Base-by-base conservation (phyloP, 2,888 invertebrate species). In the Gastracanthus pulcherrimus region DNA sequence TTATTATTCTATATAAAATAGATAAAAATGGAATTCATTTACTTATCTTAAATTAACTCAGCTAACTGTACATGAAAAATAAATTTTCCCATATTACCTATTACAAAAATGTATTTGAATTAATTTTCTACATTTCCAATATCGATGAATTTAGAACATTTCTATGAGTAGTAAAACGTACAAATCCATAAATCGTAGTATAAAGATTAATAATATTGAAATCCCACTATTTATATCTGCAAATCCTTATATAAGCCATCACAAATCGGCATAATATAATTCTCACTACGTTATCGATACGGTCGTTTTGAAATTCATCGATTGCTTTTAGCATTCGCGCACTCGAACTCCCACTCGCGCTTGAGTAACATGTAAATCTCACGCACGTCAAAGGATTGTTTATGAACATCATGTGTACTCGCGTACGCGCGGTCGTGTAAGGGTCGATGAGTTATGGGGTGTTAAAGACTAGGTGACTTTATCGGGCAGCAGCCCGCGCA, bases 371-470 rank as follows among this genome's bases (percentile, higher is more conserved):
- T 55, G 69, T 77, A 77, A 74, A 81, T 81, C 77, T 74, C 69
- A 23, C 26, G 11, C 13, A 11, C 71, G 80, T 81, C 69, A 66
- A 60, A 58, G 48, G 13, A 69, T 55, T 75, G 75, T 75, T 75
- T 80, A 75, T 38, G 72, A 77, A 72, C 72, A 76, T 67, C 67
- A 67, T 45, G n/a, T n/a, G 41, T 72, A 70, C 58, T 70, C 38
- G 72, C 55, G 29, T 23, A 55, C 51, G 31, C 41, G 36, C 45
- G 23, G 58, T 19, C 51, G 55, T 75, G 69, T 64, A 58, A 84
- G 83, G 84, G 80, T 78, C 84, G 84, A 87, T 88, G 88, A 89
- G 85, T 88, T 89, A 89, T 88, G 85, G 88, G 86, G 88, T 87
- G 88, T 86, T 88, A 87, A 87, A 87, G 86, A 87, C 84, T 86